phyloP scores from a whole-genome alignment of 1,140 invertebrate species.

The Cydia fagiglandana region DNA sequence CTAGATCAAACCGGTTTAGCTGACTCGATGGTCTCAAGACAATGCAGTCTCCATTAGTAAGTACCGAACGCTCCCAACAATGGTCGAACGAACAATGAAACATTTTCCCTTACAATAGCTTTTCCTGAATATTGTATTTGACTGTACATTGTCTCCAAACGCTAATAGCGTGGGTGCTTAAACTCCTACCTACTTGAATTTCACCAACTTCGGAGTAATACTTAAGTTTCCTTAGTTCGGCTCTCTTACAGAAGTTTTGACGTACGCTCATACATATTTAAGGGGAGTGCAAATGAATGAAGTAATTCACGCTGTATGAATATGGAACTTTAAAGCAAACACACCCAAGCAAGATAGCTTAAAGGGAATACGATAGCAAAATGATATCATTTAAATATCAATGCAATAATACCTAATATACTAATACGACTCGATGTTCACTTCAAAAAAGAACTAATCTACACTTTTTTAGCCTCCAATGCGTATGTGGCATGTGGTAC shows the following conservation, averaged over 20 bases:
- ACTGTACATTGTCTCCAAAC: slow-evolving; percentile 60
- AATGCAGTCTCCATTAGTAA: slow-evolving; percentile 73
- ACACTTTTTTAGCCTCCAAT: no score
- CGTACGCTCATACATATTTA: slow-evolving; percentile 63
- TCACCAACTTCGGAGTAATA: slow-evolving; percentile 58
- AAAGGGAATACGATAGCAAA: neutral
- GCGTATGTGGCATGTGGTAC: no score
- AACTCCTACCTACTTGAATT: slow-evolving; percentile 57
- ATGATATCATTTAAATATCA: no score
- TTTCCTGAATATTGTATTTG: slow-evolving; percentile 75
- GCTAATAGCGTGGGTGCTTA: slow-evolving; percentile 59
- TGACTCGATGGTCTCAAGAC: slow-evolving; percentile 59
- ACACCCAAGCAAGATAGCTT: neutral
- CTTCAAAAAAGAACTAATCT: no score
- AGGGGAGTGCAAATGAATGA: slow-evolving; percentile 37
- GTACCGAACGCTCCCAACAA: slow-evolving; percentile 63
- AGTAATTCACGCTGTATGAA: slow-evolving; percentile 34
- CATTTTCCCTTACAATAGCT: slow-evolving; percentile 72
- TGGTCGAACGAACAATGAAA: slow-evolving; percentile 65
- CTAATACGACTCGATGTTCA: no score
- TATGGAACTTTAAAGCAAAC: slow-evolving; percentile 31
- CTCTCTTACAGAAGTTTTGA: slow-evolving; percentile 52
- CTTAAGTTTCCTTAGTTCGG: slow-evolving; percentile 50
- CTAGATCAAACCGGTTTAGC: slow-evolving; percentile 48
- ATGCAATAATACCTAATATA: no score